Conservation (phyloP, 1,140 invertebrate species). For the Myzus persicae region DNA sequence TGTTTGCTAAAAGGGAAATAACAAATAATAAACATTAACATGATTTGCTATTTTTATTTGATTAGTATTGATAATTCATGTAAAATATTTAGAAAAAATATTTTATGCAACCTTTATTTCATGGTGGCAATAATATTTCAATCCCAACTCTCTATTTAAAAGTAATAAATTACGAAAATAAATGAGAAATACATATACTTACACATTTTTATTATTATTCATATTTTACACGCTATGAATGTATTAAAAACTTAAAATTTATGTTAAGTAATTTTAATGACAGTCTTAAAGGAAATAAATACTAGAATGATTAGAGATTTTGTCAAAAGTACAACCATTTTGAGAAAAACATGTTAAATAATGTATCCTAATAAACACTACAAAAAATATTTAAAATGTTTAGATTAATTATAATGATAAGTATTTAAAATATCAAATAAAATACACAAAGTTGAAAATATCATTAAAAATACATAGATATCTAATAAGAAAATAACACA, state of each 20-base stretch:
- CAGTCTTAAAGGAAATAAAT: constrained; percentile 52
- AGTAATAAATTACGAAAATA: not conserved
- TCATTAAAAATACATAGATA: constrained; percentile 17
- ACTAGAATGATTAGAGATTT: constrained; percentile 29
- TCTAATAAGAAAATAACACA: constrained; percentile 7
- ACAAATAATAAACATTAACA: too few relatives aligned
- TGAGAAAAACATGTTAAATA: constrained; percentile 23
- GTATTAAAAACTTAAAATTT: constrained; percentile 29
- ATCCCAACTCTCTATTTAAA: not conserved
- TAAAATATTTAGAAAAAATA: too few relatives aligned
- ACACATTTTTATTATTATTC: not conserved
- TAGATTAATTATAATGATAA: constrained; percentile 24
- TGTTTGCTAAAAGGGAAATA: not conserved
- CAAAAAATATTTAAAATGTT: constrained; percentile 2
- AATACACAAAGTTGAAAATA: constrained; percentile 23
- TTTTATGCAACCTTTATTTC: not conserved
- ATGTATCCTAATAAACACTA: constrained; percentile 7
- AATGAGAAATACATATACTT: not conserved
- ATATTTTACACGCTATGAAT: constrained; percentile 30
- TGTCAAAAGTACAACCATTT: constrained; percentile 39
- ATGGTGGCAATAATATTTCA: not conserved
- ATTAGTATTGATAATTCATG: not conserved
- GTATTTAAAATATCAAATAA: constrained; percentile 31
- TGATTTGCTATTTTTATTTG: not conserved
- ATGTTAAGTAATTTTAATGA: constrained; percentile 39